Conservation (phyloP, 2,113 vertebrate genomes). For the Cricetomys ansorgei region DNA sequence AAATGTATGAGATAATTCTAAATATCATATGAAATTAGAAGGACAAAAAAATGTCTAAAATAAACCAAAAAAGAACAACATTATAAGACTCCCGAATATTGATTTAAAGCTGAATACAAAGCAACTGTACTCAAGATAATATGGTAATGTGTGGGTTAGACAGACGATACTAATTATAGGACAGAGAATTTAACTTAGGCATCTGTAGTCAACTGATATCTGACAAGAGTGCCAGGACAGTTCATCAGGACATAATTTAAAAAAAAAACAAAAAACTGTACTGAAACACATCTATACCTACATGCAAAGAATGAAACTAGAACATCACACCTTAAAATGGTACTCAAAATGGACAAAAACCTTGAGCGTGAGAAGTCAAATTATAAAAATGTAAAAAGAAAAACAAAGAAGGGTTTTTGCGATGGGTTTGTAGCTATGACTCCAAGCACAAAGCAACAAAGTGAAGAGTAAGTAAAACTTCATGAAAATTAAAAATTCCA, state of each 20-base stretch:
- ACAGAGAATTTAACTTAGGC: background rate
- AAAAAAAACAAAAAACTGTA: background rate
- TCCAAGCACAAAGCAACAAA: background rate
- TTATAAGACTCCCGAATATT: background rate
- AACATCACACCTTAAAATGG: background rate
- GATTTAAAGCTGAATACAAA: slow-evolving; percentile 34
- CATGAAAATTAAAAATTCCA: background rate
- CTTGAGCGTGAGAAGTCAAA: background rate
- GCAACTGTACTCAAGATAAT: background rate
- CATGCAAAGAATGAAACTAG: background rate
- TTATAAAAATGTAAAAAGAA: background rate
- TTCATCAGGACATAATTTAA: background rate
- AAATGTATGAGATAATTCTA: background rate
- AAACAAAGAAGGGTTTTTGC: background rate
- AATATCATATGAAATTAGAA: background rate
- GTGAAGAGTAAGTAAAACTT: background rate
- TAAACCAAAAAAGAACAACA: background rate
- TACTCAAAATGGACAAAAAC: background rate
- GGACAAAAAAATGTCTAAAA: background rate
- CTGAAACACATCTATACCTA: background rate
- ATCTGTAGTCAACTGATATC: background rate
- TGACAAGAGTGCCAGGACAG: background rate
- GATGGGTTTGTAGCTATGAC: background rate
- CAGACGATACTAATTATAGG: background rate
- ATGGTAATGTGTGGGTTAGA: background rate